These are phyloP conservation scores for Fistularia commersonii DNA, from an alignment of 2,797 vertebrate species.

Conservation along the genomic window DNA sequence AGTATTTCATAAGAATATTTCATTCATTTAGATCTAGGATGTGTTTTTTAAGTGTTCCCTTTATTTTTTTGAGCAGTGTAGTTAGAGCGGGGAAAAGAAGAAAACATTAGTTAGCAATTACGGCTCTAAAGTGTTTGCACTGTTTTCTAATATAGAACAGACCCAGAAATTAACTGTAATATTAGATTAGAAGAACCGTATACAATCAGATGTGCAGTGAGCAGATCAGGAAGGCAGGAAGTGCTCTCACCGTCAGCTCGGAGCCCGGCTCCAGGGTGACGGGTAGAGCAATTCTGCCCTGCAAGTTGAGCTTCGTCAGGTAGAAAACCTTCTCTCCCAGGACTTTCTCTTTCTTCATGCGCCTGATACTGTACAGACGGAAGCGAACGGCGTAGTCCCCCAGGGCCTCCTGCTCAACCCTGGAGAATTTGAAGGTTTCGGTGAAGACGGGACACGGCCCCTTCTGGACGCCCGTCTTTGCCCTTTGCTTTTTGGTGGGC, in stretches of 20 bases:
- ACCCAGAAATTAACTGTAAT: no score
- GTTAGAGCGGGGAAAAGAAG: no score
- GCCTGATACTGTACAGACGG: conserved; percentile 90
- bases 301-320: conserved; percentile 96
- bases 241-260: conserved; percentile 83
- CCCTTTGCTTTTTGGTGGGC: conserved; percentile 94
- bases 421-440: conserved; percentile 93
- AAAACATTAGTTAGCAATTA: no score
- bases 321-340: conserved; percentile 97
- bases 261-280: conserved; percentile 94
- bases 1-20: no score
- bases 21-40: no score
- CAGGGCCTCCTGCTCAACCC: conserved; percentile 91
- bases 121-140: no score
- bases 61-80: no score
- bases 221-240: conserved; percentile 10
- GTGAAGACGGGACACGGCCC: conserved; percentile 96
- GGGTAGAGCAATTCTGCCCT: conserved; percentile 94
- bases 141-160: no score
- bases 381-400: conserved; percentile 93
- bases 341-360: conserved; percentile 96
- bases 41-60: no score
- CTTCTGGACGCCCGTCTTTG: conserved; percentile 93
- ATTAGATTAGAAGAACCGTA: no score
- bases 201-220: no score